phyloP scores from a whole-genome alignment of 2,888 invertebrate genomes.

The Eucriotettix oculatus region DNA sequence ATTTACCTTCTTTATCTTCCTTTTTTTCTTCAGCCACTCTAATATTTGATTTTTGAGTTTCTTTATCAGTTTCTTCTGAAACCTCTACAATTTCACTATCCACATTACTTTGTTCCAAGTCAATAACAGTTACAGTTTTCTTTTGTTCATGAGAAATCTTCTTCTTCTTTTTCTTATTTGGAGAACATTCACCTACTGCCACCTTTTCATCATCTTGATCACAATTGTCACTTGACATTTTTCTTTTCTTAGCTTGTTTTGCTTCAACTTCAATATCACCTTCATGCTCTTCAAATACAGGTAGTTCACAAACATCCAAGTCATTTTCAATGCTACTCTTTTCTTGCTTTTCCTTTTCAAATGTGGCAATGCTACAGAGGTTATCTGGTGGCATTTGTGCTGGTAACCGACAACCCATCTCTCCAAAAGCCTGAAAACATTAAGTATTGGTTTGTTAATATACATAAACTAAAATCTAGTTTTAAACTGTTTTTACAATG shows the following conservation, averaged over 20 bases:
- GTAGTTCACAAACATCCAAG: background rate
- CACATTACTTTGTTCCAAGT: too few species aligned
- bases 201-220: constrained; percentile 9
- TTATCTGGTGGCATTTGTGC: constrained; percentile 51
- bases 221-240: constrained; percentile 11
- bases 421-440: constrained; percentile 40
- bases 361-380: constrained; percentile 55
- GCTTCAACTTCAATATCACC: constrained; percentile 1
- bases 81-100: constrained; percentile 10
- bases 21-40: constrained; percentile 13
- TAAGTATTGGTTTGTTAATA: background rate
- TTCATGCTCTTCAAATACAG: constrained; percentile 5
- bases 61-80: background rate
- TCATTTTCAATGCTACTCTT: background rate
- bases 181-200: constrained; percentile 5
- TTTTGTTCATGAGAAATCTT: background rate
- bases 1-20: constrained; percentile 14
- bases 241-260: constrained; percentile 16
- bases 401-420: constrained; percentile 55
- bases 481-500: too few species aligned
- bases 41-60: background rate
- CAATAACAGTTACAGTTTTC: too few species aligned
- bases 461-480: too few species aligned
- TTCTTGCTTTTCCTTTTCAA: constrained; percentile 23
- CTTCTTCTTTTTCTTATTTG: constrained; percentile 7